Conservation (phyloP, 2,888 invertebrate genomes). For the Bedellia somnulentella region DNA sequence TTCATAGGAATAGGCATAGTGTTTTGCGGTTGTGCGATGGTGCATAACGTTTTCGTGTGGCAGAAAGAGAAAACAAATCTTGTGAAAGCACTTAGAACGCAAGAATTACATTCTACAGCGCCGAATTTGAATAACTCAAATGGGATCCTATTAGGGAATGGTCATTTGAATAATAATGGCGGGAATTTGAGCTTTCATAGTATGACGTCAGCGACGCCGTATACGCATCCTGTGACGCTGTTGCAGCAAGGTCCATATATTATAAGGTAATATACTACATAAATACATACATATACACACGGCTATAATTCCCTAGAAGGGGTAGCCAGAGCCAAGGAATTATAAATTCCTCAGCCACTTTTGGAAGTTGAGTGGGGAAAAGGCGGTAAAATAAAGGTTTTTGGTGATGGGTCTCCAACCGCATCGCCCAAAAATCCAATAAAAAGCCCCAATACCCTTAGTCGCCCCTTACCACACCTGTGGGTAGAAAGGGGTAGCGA, state of each 20-base stretch:
- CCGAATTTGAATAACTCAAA: conserved; percentile 7
- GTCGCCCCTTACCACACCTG: too few relatives aligned
- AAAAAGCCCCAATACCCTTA: too few relatives aligned
- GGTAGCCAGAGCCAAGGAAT: too few relatives aligned
- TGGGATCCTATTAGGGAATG: conserved; percentile 24
- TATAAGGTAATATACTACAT: conserved; percentile 32
- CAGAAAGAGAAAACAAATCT: conserved; percentile 87
- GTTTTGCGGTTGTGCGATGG: conserved; percentile 91
- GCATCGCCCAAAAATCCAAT: too few relatives aligned
- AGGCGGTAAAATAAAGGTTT: too few relatives aligned
- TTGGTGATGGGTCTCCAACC: too few relatives aligned
- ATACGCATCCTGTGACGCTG: conserved; percentile 44
- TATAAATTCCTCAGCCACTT: too few relatives aligned
- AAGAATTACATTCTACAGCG: conserved; percentile 26
- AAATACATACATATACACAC: not conserved
- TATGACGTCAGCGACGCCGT: conserved; percentile 28
- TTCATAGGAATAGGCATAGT: conserved; percentile 88
- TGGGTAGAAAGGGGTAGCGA: too few relatives aligned
- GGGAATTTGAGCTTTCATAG: conserved; percentile 43
- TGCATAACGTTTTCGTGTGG: conserved; percentile 94
- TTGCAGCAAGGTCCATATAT: conserved; percentile 60
- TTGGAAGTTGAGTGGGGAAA: too few relatives aligned
- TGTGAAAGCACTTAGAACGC: conserved; percentile 63
- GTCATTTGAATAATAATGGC: conserved; percentile 41
- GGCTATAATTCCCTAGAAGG: too few relatives aligned